Conservation (phyloP, 2,113 vertebrate genomes). For the Eolophus roseicapilla region DNA sequence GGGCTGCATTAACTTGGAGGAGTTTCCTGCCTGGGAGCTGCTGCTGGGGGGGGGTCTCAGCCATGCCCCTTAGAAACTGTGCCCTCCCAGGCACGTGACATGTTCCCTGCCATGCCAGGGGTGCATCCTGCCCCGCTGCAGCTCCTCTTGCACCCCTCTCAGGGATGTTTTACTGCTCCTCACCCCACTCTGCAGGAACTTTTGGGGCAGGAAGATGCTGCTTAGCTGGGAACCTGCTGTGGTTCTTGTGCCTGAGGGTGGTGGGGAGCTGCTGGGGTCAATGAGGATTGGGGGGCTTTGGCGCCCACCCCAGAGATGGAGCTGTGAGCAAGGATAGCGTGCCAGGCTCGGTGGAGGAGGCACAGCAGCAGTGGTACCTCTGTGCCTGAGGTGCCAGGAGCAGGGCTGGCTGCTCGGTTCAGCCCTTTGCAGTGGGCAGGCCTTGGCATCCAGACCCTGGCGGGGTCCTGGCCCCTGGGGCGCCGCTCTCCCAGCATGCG, state of each 20-base stretch:
- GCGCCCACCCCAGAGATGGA: neutral
- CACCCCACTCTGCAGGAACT: neutral
- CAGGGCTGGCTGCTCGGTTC: fast-evolving
- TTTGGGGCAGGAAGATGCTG: neutral
- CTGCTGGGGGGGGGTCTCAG: neutral
- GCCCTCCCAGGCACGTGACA: neutral
- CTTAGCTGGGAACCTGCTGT: neutral
- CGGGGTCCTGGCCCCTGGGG: neutral
- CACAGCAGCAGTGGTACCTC: neutral
- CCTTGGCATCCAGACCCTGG: neutral
- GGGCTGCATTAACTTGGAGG: constrained; percentile 67
- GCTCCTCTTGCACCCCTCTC: neutral
- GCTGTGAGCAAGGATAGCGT: neutral
- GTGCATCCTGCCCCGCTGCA: neutral
- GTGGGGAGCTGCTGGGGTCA: neutral
- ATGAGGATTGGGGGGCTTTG: neutral
- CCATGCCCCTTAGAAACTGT: neutral
- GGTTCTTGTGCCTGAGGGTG: neutral
- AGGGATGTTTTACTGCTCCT: neutral
- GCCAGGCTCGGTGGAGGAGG: neutral
- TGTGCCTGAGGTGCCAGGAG: neutral
- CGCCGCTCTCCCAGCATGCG: neutral
- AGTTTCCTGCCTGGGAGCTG: constrained; percentile 65
- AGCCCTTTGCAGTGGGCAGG: neutral
- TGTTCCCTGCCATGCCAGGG: neutral